Percentiles rank a stretch among this genome's conserved stretches.
Conservation (phyloP, 2,797 vertebrate species). For the Eospalax fontanierii region DNA sequence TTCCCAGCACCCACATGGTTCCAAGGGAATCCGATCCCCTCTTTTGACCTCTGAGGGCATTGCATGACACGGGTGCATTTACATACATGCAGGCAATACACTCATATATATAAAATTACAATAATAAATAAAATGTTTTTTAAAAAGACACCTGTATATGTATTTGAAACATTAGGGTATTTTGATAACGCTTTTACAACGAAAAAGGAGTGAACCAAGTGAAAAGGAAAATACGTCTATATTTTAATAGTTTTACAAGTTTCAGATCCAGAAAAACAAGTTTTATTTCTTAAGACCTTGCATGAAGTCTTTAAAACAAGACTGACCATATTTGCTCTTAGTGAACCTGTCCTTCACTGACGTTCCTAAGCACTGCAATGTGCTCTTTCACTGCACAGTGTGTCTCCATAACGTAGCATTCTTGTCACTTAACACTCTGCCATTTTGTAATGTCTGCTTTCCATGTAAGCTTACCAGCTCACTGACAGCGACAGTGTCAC, state of each 20-base stretch:
- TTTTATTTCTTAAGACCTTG: background rate
- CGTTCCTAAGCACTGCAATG: background rate
- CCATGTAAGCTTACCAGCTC: background rate
- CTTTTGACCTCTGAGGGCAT: too few species aligned
- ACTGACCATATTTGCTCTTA: background rate
- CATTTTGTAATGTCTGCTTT: background rate
- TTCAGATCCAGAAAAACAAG: background rate
- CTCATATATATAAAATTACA: too few species aligned
- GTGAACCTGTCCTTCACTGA: background rate
- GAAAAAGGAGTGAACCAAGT: background rate
- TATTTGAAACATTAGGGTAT: background rate
- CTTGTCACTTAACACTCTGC: background rate
- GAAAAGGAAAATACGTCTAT: background rate
- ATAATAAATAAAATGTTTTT: too few species aligned
- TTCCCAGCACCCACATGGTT: too few species aligned
- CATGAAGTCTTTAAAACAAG: background rate
- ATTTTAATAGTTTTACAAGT: background rate
- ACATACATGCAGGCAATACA: too few species aligned
- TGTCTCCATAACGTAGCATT: background rate
- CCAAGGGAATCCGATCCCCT: too few species aligned
- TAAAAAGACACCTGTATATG: background rate
- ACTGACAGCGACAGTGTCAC: background rate
- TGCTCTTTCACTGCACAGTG: fast-evolving
- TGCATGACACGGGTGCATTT: too few species aligned
- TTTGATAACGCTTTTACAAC: background rate